These are phyloP conservation scores for Bombycilla garrulus DNA, from an alignment of 2,113 vertebrate species.

Conservation along the genomic window DNA sequence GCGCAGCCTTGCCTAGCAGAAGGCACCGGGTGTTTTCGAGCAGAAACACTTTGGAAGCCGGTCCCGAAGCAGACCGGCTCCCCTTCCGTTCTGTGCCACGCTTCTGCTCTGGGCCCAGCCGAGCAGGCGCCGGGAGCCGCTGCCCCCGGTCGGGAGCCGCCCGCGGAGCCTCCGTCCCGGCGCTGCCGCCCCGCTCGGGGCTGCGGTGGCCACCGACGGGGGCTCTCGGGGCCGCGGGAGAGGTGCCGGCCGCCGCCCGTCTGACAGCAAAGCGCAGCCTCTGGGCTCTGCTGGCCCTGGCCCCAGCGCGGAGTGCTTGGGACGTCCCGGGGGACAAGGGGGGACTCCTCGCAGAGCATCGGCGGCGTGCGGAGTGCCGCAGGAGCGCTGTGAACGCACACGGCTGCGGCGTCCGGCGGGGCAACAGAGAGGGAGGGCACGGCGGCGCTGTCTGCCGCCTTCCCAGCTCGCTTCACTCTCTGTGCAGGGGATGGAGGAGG, in stretches of 20 bases:
- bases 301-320: fast-evolving
- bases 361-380: fast-evolving
- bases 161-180: fast-evolving
- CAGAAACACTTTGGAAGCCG: neutral
- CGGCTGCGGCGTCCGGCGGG: fast-evolving
- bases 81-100: fast-evolving
- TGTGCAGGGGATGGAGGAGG: slow-evolving; percentile 83
- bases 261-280: too few species aligned
- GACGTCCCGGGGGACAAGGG: fast-evolving
- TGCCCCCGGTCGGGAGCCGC: fast-evolving
- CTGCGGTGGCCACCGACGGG: fast-evolving
- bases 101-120: neutral
- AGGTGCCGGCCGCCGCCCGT: neutral
- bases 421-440: neutral
- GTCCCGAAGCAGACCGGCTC: fast-evolving
- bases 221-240: fast-evolving
- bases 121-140: fast-evolving
- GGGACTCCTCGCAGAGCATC: neutral
- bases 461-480: neutral
- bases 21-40: neutral
- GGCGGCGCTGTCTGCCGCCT: fast-evolving
- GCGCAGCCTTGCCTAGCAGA: neutral
- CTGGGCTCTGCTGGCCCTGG: fast-evolving
- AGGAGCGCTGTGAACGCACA: fast-evolving
- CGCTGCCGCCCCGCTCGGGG: fast-evolving